A percentile compares a stretch with the other conserved stretches of the same genome.
Evolutionary conservation across 2,113 vertebrate genomes (phyloP).

Genomic region (Eira barbara): DNA sequence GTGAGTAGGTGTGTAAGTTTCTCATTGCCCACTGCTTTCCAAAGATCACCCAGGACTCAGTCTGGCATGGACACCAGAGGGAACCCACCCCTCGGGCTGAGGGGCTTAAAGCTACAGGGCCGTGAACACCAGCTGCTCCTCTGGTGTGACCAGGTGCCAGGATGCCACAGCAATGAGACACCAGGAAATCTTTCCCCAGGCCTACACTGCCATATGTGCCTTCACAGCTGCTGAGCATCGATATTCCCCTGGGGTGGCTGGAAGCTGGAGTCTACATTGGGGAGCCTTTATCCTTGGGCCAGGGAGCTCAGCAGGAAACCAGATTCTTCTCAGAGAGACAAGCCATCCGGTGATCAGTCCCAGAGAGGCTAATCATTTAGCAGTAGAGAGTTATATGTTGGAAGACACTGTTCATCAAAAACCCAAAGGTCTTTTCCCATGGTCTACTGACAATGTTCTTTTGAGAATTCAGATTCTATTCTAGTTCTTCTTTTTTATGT

Average conservation of each 20-base stretch:
- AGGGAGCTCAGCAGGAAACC: not conserved
- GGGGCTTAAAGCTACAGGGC: not conserved
- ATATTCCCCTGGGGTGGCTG: not conserved
- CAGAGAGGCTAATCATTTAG: not conserved
- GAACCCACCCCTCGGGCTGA: no score
- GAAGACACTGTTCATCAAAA: not conserved
- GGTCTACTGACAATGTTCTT: not conserved
- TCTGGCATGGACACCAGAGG: not conserved
- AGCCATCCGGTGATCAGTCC: not conserved
- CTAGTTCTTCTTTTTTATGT: not conserved
- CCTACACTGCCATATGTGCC: not conserved
- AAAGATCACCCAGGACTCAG: not conserved
- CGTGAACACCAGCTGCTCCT: not conserved
- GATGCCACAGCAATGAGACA: not conserved
- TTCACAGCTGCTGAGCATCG: not conserved
- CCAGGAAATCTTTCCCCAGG: not conserved
- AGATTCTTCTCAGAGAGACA: not conserved
- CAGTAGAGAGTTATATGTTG: not conserved
- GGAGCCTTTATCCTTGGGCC: not conserved
- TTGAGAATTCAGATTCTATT: not conserved
- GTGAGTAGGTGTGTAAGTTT: not conserved
- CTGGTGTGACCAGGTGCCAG: not conserved
- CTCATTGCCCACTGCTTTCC: not conserved
- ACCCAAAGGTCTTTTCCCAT: not conserved
- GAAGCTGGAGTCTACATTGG: not conserved